Base-by-base conservation (phyloP, 1,140 invertebrate species). In the Wasmannia auropunctata region DNA sequence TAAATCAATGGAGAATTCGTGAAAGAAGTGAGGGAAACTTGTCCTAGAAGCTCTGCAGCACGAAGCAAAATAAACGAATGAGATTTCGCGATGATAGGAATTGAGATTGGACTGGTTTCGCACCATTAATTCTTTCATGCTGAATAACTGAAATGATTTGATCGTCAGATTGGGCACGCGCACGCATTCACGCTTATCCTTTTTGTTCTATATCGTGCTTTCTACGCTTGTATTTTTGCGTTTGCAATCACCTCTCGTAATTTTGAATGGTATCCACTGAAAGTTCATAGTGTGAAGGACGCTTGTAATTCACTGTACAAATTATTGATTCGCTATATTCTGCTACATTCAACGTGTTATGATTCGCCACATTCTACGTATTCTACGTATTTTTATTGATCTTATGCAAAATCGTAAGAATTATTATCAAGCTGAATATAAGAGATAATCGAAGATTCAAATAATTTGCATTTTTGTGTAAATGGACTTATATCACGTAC, bases 61-160 rank as follows among this genome's bases (percentile, higher is more conserved):
- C 60, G 25, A 19, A 28, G 10, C 49, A 70, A 58, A 62, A 34
- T 37, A 10, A 51, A 80, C 22, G 37, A 83, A 74, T 11, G 19
- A 43, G 51, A 58, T 67, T 37, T 40, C 25, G 43, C 25, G 56
- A 0, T n/a, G 14, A 75, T 86, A 74, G 43, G 22, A 56, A 31
- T 31, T 46, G 31, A 67, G 51, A 62, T 43, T 54, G 49, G 31
- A 34, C 16, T 58, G n/a, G 25, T 31, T 19, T 65, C 67, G 85
- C 65, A 40, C 14, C 74, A 54, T 87, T 87, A 88, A 81, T 31
- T 60, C 31, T 1, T 37, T 65, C 46, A 16, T 19, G 34, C 51
- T 19, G 46, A 14, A 31, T 86, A 77, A 40, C 16, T 25, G 37
- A 25, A 85, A 76, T n/a, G 34, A 37, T n/a, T 49, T 16, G 16